Evolutionary conservation across 2,888 invertebrate species (phyloP).

Genomic region (Drosophila borborema): DNA sequence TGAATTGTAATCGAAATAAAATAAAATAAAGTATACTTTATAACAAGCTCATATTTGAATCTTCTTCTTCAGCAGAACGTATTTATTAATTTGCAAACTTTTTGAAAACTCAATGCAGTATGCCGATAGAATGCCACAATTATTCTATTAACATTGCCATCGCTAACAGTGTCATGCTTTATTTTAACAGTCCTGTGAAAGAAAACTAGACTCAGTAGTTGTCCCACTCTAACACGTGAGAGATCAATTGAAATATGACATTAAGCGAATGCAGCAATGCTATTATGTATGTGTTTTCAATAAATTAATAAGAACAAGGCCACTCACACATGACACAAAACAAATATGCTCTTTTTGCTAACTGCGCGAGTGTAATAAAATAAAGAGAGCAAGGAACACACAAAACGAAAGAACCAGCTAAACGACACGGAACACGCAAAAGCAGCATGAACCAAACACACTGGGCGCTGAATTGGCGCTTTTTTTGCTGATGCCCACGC

Average conservation of each 20-base stretch:
- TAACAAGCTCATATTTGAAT: no score
- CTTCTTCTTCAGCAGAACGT: neutral
- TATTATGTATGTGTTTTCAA: no score
- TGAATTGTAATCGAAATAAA: neutral
- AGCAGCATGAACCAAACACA: constrained; percentile 60
- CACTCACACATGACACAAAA: no score
- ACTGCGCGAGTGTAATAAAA: neutral
- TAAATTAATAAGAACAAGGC: no score
- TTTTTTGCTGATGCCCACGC: constrained; percentile 56
- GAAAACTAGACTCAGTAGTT: neutral
- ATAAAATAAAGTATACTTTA: neutral
- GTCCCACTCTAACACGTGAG: neutral
- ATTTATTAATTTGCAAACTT: no score
- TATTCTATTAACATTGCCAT: neutral
- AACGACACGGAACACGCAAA: constrained; percentile 66
- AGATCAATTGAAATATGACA: neutral
- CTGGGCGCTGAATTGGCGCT: constrained; percentile 68
- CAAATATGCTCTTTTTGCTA: neutral
- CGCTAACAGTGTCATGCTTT: neutral
- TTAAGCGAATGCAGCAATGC: neutral
- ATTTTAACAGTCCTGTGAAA: neutral
- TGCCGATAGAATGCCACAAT: neutral
- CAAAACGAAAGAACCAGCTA: constrained; percentile 30
- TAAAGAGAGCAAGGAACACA: constrained; percentile 13
- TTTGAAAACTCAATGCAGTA: no score